A percentile compares a stretch with the other conserved stretches of the same genome.
Conservation (phyloP, 2,888 invertebrate species). For the Eupithecia vulgata region DNA sequence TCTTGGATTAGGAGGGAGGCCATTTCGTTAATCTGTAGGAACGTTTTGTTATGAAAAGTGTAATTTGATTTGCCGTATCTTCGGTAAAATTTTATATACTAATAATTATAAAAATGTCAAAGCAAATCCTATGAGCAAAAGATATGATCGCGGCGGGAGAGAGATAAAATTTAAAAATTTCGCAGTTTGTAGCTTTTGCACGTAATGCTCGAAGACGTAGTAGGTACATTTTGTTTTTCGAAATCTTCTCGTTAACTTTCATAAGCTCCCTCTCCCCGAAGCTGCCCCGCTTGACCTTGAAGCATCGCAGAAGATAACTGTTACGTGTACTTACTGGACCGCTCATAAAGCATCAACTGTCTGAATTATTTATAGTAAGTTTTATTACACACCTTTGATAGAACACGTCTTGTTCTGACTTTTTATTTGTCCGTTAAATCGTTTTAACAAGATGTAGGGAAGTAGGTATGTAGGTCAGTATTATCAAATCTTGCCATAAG, state of each 20-base stretch:
- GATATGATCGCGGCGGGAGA: not conserved
- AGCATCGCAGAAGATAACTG: too few species aligned
- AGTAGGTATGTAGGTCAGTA: too few species aligned
- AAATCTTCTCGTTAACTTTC: too few species aligned
- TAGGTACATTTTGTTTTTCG: too few species aligned
- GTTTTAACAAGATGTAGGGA: too few species aligned
- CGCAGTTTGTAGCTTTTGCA: too few species aligned
- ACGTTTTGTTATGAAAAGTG: not conserved
- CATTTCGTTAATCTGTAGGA: constrained; percentile 72
- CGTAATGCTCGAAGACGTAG: too few species aligned
- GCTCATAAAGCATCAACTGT: not conserved
- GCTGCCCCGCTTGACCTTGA: too few species aligned
- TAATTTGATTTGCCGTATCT: not conserved
- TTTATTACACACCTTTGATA: not conserved
- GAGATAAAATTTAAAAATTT: not conserved
- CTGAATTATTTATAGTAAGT: too few species aligned
- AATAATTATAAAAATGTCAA: too few species aligned
- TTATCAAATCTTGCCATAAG: too few species aligned
- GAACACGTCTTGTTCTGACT: not conserved
- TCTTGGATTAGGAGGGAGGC: constrained; percentile 75
- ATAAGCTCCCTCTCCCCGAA: too few species aligned
- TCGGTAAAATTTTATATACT: not conserved
- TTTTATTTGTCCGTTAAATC: not conserved
- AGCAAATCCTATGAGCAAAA: not conserved
- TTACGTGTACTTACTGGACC: not conserved